These are phyloP conservation scores for Caenorhabditis zanzibari DNA, from an alignment of 2,888 invertebrate genomes.

Conservation along the genomic window DNA sequence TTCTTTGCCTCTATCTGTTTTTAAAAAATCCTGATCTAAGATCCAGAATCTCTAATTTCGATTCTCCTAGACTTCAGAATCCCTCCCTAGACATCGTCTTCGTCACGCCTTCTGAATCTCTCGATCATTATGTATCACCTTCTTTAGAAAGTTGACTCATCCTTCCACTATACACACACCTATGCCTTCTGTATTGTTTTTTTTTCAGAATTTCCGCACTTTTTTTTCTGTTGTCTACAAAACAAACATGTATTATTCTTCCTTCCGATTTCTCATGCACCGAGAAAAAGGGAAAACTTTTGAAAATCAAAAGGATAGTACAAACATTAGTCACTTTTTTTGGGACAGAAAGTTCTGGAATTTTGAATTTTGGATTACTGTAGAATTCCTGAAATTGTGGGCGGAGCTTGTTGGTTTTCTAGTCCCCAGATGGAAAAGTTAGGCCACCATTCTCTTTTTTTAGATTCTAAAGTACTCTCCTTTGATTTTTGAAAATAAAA, in stretches of 20 bases:
- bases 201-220: slow-evolving; percentile 2
- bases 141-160: slow-evolving; percentile 4
- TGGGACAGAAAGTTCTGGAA: neutral
- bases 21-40: too few species aligned
- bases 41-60: too few species aligned
- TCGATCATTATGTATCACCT: neutral
- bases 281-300: too few species aligned
- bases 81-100: neutral
- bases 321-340: slow-evolving; percentile 15
- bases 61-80: neutral
- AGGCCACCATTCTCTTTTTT: neutral
- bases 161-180: neutral
- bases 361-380: neutral
- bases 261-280: neutral
- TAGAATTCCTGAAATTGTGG: neutral
- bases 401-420: neutral
- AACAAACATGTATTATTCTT: slow-evolving; percentile 4
- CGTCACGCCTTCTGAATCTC: slow-evolving; percentile 7
- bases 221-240: slow-evolving; percentile 4
- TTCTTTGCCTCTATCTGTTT: too few species aligned
- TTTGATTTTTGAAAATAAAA: too few species aligned
- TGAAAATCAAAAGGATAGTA: slow-evolving; percentile 7
- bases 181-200: neutral
- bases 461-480: slow-evolving; percentile 7
- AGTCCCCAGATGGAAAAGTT: too few species aligned